These are phyloP conservation scores for Helogale parvula DNA, from an alignment of 2,113 vertebrate species.

Conservation along the genomic window DNA sequence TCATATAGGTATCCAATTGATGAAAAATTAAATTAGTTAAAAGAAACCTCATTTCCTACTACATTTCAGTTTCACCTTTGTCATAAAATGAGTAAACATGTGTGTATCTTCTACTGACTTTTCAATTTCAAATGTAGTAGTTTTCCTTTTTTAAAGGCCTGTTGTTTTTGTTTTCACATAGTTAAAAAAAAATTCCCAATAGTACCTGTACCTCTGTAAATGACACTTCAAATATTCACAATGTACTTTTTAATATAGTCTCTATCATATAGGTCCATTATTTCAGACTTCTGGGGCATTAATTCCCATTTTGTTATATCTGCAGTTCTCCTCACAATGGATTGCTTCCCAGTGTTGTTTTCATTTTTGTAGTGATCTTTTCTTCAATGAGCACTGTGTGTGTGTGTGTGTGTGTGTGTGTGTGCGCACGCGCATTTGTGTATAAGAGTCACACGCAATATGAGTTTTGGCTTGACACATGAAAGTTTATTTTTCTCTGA, in stretches of 20 bases:
- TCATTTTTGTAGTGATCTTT: not conserved
- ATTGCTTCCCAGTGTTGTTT: not conserved
- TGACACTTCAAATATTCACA: not conserved
- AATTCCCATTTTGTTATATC: not conserved
- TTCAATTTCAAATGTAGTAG: constrained; percentile 18
- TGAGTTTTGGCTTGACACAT: constrained; percentile 4
- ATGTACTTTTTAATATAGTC: not conserved
- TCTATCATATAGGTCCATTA: not conserved
- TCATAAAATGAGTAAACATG: constrained; percentile 13
- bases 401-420: not conserved
- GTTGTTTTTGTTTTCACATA: constrained; percentile 33
- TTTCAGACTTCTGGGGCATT: not conserved
- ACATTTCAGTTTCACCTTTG: not conserved
- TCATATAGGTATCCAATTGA: not conserved
- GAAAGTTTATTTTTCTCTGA: constrained; percentile 51
- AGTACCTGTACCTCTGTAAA: not conserved
- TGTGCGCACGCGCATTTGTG: not conserved
- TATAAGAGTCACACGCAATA: not conserved
- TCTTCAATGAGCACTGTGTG: not conserved
- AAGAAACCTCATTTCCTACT: not conserved
- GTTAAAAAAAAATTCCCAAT: not conserved
- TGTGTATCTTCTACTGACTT: not conserved
- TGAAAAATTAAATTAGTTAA: not conserved
- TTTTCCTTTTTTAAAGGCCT: not conserved
- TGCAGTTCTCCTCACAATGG: not conserved